Percentiles rank a stretch among this genome's conserved stretches.
Conservation (phyloP, 2,888 invertebrate species). For the Villa cingulata region DNA sequence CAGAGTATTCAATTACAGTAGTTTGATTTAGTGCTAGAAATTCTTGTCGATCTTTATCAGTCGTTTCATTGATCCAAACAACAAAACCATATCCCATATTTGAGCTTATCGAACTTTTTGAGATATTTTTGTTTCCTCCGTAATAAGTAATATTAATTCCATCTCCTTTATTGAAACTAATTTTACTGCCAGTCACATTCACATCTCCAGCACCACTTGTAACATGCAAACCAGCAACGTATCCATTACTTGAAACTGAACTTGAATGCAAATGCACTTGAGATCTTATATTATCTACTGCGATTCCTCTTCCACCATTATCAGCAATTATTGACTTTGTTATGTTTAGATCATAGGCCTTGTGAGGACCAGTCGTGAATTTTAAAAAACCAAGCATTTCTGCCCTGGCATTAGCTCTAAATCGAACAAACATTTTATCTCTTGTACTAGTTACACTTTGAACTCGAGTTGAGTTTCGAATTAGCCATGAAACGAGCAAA, state of each 20-base stretch:
- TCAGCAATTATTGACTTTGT: constrained; percentile 71
- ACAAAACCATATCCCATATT: constrained; percentile 83
- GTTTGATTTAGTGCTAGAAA: constrained; percentile 73
- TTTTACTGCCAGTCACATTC: constrained; percentile 78
- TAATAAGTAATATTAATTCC: constrained; percentile 92
- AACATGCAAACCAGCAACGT: constrained; percentile 83
- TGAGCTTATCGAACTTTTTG: constrained; percentile 68
- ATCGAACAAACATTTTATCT: constrained; percentile 67
- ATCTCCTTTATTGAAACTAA: constrained; percentile 84
- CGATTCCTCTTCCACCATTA: constrained; percentile 91
- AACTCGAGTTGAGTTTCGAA: constrained; percentile 75
- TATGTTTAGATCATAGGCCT: constrained; percentile 77
- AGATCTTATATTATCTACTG: constrained; percentile 80
- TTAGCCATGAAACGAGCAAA: constrained; percentile 52
- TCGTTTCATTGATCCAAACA: constrained; percentile 79
- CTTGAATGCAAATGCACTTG: constrained; percentile 74
- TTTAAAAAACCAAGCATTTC: constrained; percentile 65
- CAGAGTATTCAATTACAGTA: constrained; percentile 72
- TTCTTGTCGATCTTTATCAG: constrained; percentile 46
- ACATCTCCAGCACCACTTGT: constrained; percentile 86
- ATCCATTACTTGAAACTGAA: constrained; percentile 71
- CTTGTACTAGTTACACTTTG: constrained; percentile 75
- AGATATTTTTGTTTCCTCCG: constrained; percentile 87
- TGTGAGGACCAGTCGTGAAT: constrained; percentile 59
- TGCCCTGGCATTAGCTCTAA: constrained; percentile 56